Evolutionary conservation across 2,113 vertebrate species (phyloP).

Genomic region (Dicerorhinus sumatrensis): DNA sequence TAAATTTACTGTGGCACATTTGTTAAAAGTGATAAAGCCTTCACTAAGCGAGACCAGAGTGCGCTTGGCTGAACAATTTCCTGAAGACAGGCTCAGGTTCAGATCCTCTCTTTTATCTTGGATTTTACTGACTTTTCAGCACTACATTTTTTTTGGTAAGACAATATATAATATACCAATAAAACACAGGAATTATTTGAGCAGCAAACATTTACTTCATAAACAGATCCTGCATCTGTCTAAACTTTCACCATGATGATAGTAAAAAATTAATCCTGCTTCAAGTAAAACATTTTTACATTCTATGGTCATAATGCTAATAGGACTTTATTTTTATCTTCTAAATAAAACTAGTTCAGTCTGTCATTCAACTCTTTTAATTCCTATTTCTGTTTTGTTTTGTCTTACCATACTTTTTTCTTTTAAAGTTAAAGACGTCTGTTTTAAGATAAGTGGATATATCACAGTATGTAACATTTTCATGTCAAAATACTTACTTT

Average conservation of each 20-base stretch:
- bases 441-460: conserved; percentile 89
- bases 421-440: conserved; percentile 86
- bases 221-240: conserved; percentile 31
- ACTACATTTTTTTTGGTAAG: not conserved
- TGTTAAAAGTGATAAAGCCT: conserved; percentile 75
- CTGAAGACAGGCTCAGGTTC: conserved; percentile 33
- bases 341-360: conserved; percentile 85
- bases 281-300: conserved; percentile 72
- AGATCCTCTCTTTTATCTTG: conserved; percentile 38
- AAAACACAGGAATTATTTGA: conserved; percentile 61
- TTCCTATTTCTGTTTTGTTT: conserved; percentile 87
- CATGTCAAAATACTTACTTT: conserved; percentile 91
- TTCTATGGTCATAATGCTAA: conserved; percentile 79
- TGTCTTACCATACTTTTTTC: conserved; percentile 85
- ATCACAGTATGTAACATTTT: conserved; percentile 85
- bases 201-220: conserved; percentile 43
- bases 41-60: conserved; percentile 49
- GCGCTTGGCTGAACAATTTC: conserved; percentile 39
- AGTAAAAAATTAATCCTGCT: conserved; percentile 54
- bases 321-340: conserved; percentile 83
- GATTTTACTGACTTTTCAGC: conserved; percentile 49
- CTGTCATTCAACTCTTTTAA: conserved; percentile 85
- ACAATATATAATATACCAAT: conserved; percentile 40
- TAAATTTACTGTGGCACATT: conserved; percentile 79
- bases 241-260: not conserved